These are phyloP conservation scores for Lasioglossum pauxillum DNA, from an alignment of 2,888 invertebrate species.

Conservation along the genomic window DNA sequence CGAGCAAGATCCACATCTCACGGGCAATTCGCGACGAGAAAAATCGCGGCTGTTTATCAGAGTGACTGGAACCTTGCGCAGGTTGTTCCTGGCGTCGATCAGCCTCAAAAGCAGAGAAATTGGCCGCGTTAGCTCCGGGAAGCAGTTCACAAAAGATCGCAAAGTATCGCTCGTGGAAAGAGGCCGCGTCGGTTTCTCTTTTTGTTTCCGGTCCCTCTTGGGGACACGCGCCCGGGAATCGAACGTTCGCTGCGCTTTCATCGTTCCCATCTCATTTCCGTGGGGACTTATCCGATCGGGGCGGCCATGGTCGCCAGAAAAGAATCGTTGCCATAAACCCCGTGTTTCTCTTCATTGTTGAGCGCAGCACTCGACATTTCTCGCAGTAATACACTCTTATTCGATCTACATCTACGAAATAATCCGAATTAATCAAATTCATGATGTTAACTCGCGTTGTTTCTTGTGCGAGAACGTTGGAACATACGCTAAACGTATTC, in stretches of 20 bases:
- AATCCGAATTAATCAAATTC: no score
- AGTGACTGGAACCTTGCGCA: neutral
- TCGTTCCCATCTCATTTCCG: constrained; percentile 68
- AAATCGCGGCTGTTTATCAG: constrained; percentile 2
- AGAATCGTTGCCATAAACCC: constrained; percentile 61
- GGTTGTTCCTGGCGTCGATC: neutral
- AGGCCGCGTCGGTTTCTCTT: neutral
- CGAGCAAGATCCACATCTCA: neutral
- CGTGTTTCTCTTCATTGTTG: constrained; percentile 65
- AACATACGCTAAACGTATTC: neutral
- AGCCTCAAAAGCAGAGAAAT: constrained; percentile 37
- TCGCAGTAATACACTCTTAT: neutral
- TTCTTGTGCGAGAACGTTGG: neutral
- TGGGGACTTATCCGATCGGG: constrained; percentile 62
- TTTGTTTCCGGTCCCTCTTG: constrained; percentile 14
- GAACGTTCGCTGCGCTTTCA: constrained; percentile 63
- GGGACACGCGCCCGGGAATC: constrained; percentile 33
- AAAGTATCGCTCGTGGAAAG: constrained; percentile 8
- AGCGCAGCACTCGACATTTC: constrained; percentile 44
- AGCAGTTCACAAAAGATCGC: constrained; percentile 27
- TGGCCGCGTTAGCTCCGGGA: constrained; percentile 23
- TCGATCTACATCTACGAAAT: no score
- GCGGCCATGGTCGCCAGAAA: constrained; percentile 45
- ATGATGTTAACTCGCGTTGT: no score
- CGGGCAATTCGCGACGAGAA: neutral